Percentiles rank a stretch among this genome's conserved stretches.
phyloP scores from a whole-genome alignment of 2,797 vertebrate species.

The Anabacerthia variegaticeps region DNA sequence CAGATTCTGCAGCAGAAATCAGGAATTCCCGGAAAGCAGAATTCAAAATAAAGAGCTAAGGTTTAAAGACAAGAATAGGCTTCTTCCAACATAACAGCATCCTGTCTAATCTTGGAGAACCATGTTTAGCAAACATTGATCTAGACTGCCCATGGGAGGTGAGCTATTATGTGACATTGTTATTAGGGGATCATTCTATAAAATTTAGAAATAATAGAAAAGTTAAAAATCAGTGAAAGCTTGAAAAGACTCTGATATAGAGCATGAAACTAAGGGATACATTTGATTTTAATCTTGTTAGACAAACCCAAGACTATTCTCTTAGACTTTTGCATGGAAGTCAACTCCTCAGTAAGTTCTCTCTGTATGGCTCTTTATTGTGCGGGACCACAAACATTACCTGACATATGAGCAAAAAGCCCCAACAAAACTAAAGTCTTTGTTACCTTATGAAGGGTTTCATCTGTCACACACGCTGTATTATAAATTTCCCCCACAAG shows the following conservation, averaged over 20 bases:
- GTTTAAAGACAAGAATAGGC: background rate
- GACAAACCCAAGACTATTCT: background rate
- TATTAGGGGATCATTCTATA: background rate
- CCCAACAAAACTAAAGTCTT: background rate
- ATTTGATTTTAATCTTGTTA: background rate
- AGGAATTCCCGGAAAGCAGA: background rate
- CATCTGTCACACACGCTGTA: background rate
- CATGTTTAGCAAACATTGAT: background rate
- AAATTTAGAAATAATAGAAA: background rate
- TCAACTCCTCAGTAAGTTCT: background rate
- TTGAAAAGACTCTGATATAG: background rate
- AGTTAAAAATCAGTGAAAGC: background rate
- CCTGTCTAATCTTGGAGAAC: background rate
- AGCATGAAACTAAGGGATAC: background rate
- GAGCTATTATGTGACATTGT: background rate
- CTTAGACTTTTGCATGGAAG: background rate
- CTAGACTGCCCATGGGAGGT: background rate
- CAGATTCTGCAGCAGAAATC: background rate
- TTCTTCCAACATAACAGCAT: background rate
- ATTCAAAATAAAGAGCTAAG: background rate
- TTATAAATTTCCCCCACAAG: background rate
- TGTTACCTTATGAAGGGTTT: background rate
- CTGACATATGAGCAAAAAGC: background rate
- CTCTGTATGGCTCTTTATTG: background rate
- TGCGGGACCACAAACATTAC: background rate